Evolutionary conservation across 92 coral and sea anemone genomes (phyloP), one percentile per base, ranked within the genome.

Genomic region (Paramuricea clavata): DNA sequence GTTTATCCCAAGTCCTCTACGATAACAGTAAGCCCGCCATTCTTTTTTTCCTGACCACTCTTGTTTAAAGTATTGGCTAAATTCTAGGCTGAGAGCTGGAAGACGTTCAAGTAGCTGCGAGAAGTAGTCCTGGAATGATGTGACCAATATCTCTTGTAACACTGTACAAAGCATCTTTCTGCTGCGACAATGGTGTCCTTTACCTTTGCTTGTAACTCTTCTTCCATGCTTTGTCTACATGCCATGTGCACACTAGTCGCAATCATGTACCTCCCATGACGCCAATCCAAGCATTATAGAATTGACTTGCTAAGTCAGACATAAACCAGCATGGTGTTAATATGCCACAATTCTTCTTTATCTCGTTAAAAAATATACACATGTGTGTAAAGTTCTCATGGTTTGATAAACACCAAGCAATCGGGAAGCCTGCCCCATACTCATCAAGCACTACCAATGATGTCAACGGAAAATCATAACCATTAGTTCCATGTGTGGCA

Each of bases 401-500:
- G 56, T 72, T 89, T 3, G 91, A 87, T 2, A 92, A 56, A 44
- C 91, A 86, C 95, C 95, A 92, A 39, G 83, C 95, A 69, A 82
- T 87, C 2, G 95, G 95, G 10, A 89, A 43, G 12, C 95, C 93
- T 67, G 83, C 73, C 7, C 96, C 96, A 52, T 81, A 91, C 36
- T 93, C 93, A 65, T 93, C 94, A 0, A 93, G 41, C 0, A 86
- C 92, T 25, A 85, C 44, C 43, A 91, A 30, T 9, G 95, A 88
- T 1, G 90, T 88, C 3, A 88, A 81, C 0, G 49, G 59, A 70
- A 88, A 93, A 42, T 91, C 94, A 32, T 93, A 88, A 12, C 81
- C 94, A 68, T 84, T 93, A 13, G 94, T 91, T 26, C 93, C 92
- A 34, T 93, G 97, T 36, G 93, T 91, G 71, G 88, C 72, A 47